Percentiles rank a stretch among this genome's conserved stretches.
phyloP scores from a whole-genome alignment of 2,888 invertebrate genomes.

The Yponomeuta evonymella region DNA sequence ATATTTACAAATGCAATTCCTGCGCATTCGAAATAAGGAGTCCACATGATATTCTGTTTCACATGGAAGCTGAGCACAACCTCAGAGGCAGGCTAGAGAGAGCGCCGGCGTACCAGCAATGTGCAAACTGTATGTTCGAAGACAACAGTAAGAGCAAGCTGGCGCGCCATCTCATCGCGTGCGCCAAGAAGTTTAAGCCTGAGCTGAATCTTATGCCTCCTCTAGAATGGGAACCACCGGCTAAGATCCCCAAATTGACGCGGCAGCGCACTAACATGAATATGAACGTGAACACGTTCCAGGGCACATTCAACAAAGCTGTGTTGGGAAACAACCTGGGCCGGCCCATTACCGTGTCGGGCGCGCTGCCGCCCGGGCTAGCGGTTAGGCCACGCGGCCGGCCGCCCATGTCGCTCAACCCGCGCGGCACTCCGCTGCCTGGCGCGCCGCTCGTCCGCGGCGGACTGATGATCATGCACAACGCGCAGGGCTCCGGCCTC shows the following conservation, averaged over 20 bases:
- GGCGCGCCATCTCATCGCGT: slow-evolving; percentile 91
- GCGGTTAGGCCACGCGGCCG: slow-evolving; percentile 68
- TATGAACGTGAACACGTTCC: slow-evolving; percentile 59
- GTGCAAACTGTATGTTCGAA: slow-evolving; percentile 96
- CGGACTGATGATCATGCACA: slow-evolving; percentile 83
- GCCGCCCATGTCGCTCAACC: slow-evolving; percentile 49
- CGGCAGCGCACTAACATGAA: slow-evolving; percentile 63
- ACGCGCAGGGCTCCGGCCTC: slow-evolving; percentile 65
- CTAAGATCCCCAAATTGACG: slow-evolving; percentile 87
- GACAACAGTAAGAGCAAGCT: slow-evolving; percentile 95
- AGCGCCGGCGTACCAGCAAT: slow-evolving; percentile 93
- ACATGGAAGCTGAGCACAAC: slow-evolving; percentile 95
- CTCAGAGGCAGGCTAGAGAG: slow-evolving; percentile 91
- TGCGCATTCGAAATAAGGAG: slow-evolving; percentile 90
- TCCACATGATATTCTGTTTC: slow-evolving; percentile 92
- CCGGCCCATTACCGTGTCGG: slow-evolving; percentile 51
- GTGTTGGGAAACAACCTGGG: slow-evolving; percentile 65
- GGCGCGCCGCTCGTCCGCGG: slow-evolving; percentile 69
- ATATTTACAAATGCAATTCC: slow-evolving; percentile 91
- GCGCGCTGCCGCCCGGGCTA: slow-evolving; percentile 47
- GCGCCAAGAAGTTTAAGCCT: slow-evolving; percentile 93
- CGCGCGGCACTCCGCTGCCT: slow-evolving; percentile 51
- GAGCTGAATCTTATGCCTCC: slow-evolving; percentile 92
- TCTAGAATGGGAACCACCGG: slow-evolving; percentile 94
- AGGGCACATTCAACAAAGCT: slow-evolving; percentile 65